Base-by-base conservation (phyloP, 2,888 invertebrate species). In the Mantis religiosa region DNA sequence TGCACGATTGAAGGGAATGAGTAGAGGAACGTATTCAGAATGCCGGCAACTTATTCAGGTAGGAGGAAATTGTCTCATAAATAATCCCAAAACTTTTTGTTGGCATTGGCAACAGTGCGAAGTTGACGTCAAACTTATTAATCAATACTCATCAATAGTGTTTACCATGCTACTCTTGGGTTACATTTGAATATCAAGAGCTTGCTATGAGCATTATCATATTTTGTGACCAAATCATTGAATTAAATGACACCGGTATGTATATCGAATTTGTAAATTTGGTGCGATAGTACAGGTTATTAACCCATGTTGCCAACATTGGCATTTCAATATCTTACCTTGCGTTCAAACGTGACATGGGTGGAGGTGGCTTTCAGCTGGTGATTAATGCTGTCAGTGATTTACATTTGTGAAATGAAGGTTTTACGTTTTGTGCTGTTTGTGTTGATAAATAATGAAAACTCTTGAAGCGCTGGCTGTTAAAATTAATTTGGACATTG, bases 11-110 rank as follows among this genome's bases (percentile, higher is more conserved):
- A 90, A 89, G 91, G 89, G 89, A 90, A 90, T 90, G 90, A 89
- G 90, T 89, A 90, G 89, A 89, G 88, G 89, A 89, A 90, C 87
- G 28, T 54, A 85, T 88, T 89, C 90, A 91, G 90, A 90, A 91
- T 91, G 91, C 91, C 91, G 91, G 91, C 89, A 89, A 87, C 89
- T 90, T 90, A 85, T 89, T 87, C 87, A 91, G 91, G 91, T 91
- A 90, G 87, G 88, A 87, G 30, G 82, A 34, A 54, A 82, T n/a
- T 12, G 25, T 87, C n/a, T 12, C 12, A 82, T 82, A 82, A 34
- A 82, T 28, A 30, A 4, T 14, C 41, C 14, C 27, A 82, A n/a
- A 82, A 28, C n/a, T 25, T 30, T 87, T 87, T 81, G 30, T 87
- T 82, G 20, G 41, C 27, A 82, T 28, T 87, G 82, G 87, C 87